These are phyloP conservation scores for Drosophila carrolli DNA, from an alignment of 1,140 invertebrate genomes.

Conservation along the genomic window DNA sequence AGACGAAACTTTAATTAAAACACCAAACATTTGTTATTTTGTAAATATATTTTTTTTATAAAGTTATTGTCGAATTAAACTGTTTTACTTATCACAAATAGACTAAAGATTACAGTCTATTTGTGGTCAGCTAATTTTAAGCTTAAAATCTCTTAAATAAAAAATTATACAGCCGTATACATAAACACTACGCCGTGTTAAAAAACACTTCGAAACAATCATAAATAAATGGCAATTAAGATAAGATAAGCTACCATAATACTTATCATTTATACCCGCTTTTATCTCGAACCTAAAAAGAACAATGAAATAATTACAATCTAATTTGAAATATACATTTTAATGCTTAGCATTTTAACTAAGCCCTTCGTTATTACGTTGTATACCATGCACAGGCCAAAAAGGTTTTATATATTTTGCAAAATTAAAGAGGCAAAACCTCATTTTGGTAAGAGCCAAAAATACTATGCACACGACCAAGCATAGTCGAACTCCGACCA, in stretches of 20 bases:
- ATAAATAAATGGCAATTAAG: conserved; percentile 15
- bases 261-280: conserved; percentile 8
- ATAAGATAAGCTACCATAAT: conserved; percentile 17
- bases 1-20: background rate
- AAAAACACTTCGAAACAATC: background rate
- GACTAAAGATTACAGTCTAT: too few species aligned
- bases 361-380: background rate
- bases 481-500: conserved; percentile 39
- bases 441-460: conserved; percentile 23
- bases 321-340: background rate
- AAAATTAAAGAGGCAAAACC: conserved; percentile 6
- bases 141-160: too few species aligned
- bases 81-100: too few species aligned
- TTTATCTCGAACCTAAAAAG: conserved; percentile 5
- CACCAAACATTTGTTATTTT: too few species aligned
- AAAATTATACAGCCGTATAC: too few species aligned
- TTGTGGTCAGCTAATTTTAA: too few species aligned
- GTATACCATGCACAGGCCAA: background rate
- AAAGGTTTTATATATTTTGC: background rate
- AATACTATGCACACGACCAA: conserved; percentile 12
- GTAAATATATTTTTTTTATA: too few species aligned
- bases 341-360: background rate
- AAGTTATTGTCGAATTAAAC: too few species aligned
- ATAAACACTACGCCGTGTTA: background rate
- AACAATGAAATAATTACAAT: conserved; percentile 18